Evolutionary conservation across 2,113 vertebrate species (phyloP), one percentile per base, ranked within the genome.

Genomic region (Osmerus mordax): DNA sequence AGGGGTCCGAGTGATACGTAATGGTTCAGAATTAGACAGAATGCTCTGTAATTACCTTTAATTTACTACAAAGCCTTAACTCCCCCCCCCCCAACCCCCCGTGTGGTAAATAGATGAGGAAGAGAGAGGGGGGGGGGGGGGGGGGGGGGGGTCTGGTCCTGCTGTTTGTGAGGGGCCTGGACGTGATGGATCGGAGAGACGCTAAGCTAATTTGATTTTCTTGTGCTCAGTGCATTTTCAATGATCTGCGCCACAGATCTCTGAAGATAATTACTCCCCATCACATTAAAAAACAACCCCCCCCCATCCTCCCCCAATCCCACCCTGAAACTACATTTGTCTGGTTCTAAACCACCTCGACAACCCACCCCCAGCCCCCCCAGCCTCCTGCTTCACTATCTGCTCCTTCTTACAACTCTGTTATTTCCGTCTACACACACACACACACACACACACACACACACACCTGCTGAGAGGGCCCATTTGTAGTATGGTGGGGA

Each of bases 21-120:
- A 90, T 88, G 80, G 74, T 67, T 32, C 41, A 68, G 85, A 90
- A 87, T 89, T 86, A 82, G 32, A 13, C 77, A 64, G 81, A 90
- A 90, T 85, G 81, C 76, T 77, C 73, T 79, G 12, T 86, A 86
- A 89, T 91, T 88, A 83, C 75, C 76, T 71, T 68, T 87, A 82
- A 87, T 90, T 85, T 76, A 73, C 76, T 77, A 71, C 84, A 85
- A 83, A 79, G 75, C 81, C 80, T 86, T 79, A 78, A 81, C 80
- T 81, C 81, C 76, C 82, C 72, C 80, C 65, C 75, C 67, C 54
- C n/a, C n/a, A n/a, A 67, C 80, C 82, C 77, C 85, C 83, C 61
- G 14, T 83, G 82, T 86, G 71, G 79, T 78, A 86, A 89, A 89
- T 84, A 84, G 87, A 84, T 66, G 81, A 78, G 64, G 64, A 65